These are phyloP conservation scores for Drosophila melanica DNA, from an alignment of 1,140 invertebrate species.

Conservation along the genomic window DNA sequence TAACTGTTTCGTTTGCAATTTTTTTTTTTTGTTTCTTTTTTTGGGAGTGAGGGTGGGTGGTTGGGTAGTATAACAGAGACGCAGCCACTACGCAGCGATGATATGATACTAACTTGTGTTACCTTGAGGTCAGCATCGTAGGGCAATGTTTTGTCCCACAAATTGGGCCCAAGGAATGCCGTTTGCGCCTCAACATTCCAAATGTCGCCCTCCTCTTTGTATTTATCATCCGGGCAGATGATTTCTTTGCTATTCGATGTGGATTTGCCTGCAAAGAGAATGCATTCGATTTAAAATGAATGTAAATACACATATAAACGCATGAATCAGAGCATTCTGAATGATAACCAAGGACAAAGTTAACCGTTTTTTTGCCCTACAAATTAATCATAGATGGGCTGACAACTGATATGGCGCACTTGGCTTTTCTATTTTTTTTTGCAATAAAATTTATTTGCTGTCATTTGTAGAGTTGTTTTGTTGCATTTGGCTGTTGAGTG, in stretches of 20 bases:
- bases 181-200: slow-evolving; percentile 95
- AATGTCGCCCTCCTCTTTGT: slow-evolving; percentile 92
- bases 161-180: slow-evolving; percentile 95
- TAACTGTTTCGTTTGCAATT: slow-evolving; percentile 27
- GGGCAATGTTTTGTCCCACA: slow-evolving; percentile 96
- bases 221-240: slow-evolving; percentile 89
- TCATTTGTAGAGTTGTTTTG: slow-evolving; percentile 19
- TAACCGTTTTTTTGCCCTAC: slow-evolving; percentile 4
- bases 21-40: slow-evolving; percentile 29
- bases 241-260: slow-evolving; percentile 86
- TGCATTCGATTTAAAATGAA: not conserved
- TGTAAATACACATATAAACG: slow-evolving; percentile 9
- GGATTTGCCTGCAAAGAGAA: slow-evolving; percentile 85
- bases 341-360: slow-evolving; percentile 19
- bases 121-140: slow-evolving; percentile 97
- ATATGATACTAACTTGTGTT: slow-evolving; percentile 87
- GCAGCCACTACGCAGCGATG: slow-evolving; percentile 85
- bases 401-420: slow-evolving; percentile 37
- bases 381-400: slow-evolving; percentile 34
- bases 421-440: slow-evolving; percentile 4
- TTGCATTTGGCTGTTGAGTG: slow-evolving; percentile 16
- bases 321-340: not conserved
- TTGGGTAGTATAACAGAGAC: slow-evolving; percentile 37
- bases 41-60: slow-evolving; percentile 18
- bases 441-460: slow-evolving; percentile 25